Evolutionary conservation across 2,113 vertebrate genomes (phyloP), one percentile per base, ranked within the genome.

Genomic region (Neotoma lepida): DNA sequence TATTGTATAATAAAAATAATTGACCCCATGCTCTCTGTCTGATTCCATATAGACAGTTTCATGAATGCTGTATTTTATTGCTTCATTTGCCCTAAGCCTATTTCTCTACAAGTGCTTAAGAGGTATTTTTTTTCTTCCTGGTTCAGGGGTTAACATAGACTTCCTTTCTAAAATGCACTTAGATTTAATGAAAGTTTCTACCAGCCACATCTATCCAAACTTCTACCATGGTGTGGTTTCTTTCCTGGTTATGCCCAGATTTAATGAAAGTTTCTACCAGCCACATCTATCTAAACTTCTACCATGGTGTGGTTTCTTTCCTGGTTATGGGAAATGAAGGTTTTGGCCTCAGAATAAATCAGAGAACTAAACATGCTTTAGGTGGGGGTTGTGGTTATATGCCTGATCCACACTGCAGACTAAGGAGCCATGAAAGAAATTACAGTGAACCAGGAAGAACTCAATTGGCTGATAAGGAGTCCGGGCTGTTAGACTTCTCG

Each of bases 391-490:
- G 71, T 90, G 41, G 35, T 89, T 89, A 5, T 77, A 24, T 82
- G 71, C 49, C 78, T 33, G 30, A 64, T 49, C 44, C 74, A 51
- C 7, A 20, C 28, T 89, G 68, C 44, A 95, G 80, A 90, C 39
- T 80, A 44, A 80, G 51, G 77, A 89, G 90, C n/a, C 70, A 9
- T 73, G 49, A 63, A 78, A 94, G 46, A 91, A 89, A 77, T 90
- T 61, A 41, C 24, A 88, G 26, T 71, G 89, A 89, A 26, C 82
- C 63, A 87, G 95, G 64, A 95, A 96, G 92, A 96, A 86, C 73
- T 66, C 51, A 51, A 28, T n/a, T 61, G 49, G 18, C 39, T 22
- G 77, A 64, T 87, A 88, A 93, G 54, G 58, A 88, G 24, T 63
- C 49, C 49, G 81, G 54, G 77, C 61, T 74, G 8, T 90, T 86